These are phyloP conservation scores for Oopsacas minuta DNA, from an alignment of 37 sponge, comb jelly and placozoan species.

Conservation along the genomic window DNA sequence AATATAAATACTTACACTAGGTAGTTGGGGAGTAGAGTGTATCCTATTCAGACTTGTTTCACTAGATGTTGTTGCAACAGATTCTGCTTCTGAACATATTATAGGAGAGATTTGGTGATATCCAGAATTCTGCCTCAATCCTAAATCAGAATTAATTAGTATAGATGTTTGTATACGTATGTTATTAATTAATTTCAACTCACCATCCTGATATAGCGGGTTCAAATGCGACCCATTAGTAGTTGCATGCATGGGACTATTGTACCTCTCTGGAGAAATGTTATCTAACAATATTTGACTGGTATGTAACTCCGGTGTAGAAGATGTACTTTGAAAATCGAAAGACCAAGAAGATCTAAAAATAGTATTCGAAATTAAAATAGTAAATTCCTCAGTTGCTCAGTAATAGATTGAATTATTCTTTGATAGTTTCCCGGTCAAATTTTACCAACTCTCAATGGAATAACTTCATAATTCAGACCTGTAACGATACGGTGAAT, in stretches of 20 bases:
- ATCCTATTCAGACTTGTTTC: background rate
- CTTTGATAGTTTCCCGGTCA: too few species aligned
- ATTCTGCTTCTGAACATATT: background rate
- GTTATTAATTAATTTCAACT: background rate
- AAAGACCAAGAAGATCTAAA: constrained; percentile 16
- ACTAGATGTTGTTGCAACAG: background rate
- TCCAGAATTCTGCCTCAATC: background rate
- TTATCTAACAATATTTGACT: background rate
- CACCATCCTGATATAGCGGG: background rate
- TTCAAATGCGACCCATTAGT: background rate
- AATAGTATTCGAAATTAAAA: background rate
- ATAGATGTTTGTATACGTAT: background rate
- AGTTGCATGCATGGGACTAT: background rate
- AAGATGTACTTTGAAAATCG: background rate
- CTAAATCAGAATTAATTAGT: background rate
- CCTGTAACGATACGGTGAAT: too few species aligned
- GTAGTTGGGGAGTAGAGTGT: background rate
- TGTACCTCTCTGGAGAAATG: background rate
- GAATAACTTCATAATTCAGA: too few species aligned
- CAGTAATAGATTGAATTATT: too few species aligned
- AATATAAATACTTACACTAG: background rate
- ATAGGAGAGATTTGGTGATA: background rate
- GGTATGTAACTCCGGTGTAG: background rate
- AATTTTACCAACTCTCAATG: too few species aligned
- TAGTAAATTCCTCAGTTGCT: background rate